Conservation (phyloP, 2,113 vertebrate species). For the Xerus inauris region DNA sequence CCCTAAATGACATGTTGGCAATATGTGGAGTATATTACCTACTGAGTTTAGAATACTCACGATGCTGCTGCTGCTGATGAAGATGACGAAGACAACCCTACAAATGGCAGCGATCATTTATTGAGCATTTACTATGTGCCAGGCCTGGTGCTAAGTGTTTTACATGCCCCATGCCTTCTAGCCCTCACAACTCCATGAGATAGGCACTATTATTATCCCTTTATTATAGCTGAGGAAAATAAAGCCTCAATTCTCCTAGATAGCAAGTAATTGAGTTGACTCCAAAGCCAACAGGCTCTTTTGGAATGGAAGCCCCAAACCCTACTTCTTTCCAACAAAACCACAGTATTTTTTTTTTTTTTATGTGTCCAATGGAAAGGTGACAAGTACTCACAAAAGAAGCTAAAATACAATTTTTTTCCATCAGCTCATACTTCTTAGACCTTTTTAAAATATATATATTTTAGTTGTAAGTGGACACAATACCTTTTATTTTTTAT, state of each 20-base stretch:
- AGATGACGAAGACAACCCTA: neutral
- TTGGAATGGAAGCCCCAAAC: neutral
- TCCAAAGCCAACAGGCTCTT: slow-evolving; percentile 37
- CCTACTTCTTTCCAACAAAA: slow-evolving; percentile 5
- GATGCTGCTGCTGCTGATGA: neutral
- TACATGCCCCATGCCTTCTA: neutral
- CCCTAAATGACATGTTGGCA: slow-evolving; percentile 69
- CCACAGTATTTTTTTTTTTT: neutral
- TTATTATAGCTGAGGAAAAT: slow-evolving; percentile 12
- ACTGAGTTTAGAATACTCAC: slow-evolving; percentile 51
- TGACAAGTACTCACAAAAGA: neutral
- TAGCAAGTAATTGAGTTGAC: neutral
- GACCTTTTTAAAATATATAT: too few relatives aligned
- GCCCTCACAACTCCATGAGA: neutral
- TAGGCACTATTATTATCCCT: neutral
- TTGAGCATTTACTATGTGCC: slow-evolving; percentile 31
- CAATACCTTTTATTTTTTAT: too few relatives aligned
- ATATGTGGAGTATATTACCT: slow-evolving; percentile 38
- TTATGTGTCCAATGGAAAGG: neutral
- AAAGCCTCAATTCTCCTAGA: neutral
- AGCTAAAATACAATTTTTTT: slow-evolving; percentile 38
- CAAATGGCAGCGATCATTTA: slow-evolving; percentile 10
- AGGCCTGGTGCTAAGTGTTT: neutral
- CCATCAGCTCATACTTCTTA: neutral
- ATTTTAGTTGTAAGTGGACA: too few relatives aligned